Evolutionary conservation across 30 jellyfish, hydroid and myxozoan genomes (phyloP).

Genomic region (Turritopsis rubra): DNA sequence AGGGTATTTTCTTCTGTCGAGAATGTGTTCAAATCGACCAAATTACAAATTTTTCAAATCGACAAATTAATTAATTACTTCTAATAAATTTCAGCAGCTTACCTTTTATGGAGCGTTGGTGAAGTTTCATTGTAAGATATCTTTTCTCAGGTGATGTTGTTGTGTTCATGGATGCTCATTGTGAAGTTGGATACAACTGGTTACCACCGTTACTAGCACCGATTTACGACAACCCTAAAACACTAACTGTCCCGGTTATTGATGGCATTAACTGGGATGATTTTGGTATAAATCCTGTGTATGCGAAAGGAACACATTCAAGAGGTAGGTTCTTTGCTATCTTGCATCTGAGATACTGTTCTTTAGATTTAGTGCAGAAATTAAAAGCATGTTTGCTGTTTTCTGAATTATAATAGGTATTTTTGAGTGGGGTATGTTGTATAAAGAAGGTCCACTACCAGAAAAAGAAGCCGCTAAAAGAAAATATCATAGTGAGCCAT

Average conservation of each 20-base stretch:
- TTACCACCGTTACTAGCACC: constrained; percentile 43
- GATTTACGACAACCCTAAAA: constrained; percentile 29
- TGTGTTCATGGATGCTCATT: constrained; percentile 40
- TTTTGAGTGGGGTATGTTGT: constrained; percentile 47
- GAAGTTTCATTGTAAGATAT: too few relatives aligned
- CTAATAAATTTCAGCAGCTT: too few relatives aligned
- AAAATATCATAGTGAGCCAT: constrained; percentile 26
- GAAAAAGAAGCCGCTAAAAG: constrained; percentile 39
- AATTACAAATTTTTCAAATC: too few relatives aligned
- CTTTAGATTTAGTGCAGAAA: not conserved
- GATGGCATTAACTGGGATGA: constrained; percentile 40
- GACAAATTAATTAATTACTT: too few relatives aligned
- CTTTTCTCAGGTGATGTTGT: constrained; percentile 46
- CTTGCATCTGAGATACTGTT: not conserved
- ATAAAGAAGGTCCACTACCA: constrained; percentile 33
- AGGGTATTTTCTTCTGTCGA: too few relatives aligned
- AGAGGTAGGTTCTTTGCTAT: constrained; percentile 20
- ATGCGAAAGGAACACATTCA: constrained; percentile 31
- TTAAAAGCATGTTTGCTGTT: not conserved
- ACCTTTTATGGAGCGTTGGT: too few relatives aligned
- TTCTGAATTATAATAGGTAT: constrained; percentile 10
- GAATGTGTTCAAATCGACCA: too few relatives aligned
- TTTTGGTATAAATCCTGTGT: constrained; percentile 32
- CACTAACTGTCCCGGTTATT: constrained; percentile 35
- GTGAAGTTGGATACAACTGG: constrained; percentile 48